These are phyloP conservation scores for Nibea coibor DNA, from an alignment of 2,113 vertebrate genomes.

Conservation along the genomic window DNA sequence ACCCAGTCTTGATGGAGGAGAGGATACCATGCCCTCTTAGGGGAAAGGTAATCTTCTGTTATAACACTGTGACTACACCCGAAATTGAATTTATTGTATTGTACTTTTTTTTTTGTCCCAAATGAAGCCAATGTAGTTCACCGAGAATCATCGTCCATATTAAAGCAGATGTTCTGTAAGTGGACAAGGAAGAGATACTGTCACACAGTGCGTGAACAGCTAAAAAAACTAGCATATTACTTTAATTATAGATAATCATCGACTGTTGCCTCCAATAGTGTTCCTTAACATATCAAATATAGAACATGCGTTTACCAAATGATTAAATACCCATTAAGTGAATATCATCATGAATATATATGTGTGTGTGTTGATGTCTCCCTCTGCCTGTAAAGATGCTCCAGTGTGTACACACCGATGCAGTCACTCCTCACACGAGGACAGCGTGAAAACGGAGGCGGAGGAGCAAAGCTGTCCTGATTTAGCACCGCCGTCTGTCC, in stretches of 20 bases:
- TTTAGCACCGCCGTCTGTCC: conserved; percentile 39
- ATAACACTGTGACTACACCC: too few relatives aligned
- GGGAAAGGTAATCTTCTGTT: too few relatives aligned
- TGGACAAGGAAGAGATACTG: neutral
- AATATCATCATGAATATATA: neutral
- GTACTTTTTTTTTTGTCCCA: neutral
- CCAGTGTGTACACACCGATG: conserved; percentile 14
- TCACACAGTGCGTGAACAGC: neutral
- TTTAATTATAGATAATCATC: neutral
- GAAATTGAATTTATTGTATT: neutral
- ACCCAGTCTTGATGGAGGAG: too few relatives aligned
- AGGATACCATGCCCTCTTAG: too few relatives aligned
- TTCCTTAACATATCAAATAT: neutral
- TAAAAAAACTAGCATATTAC: neutral
- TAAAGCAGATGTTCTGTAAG: neutral
- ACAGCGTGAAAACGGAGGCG: conserved; percentile 40
- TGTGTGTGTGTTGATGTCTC: neutral
- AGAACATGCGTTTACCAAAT: neutral
- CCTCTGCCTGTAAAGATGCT: conserved; percentile 19
- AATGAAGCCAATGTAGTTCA: neutral
- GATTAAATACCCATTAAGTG: neutral
- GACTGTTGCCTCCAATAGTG: neutral
- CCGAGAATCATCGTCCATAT: neutral
- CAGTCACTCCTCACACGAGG: conserved; percentile 24
- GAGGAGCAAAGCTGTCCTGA: conserved; percentile 35